A percentile compares a stretch with the other conserved stretches of the same genome.
phyloP scores from a whole-genome alignment of 1,140 invertebrate species.

The Choristoneura fumiferana region DNA sequence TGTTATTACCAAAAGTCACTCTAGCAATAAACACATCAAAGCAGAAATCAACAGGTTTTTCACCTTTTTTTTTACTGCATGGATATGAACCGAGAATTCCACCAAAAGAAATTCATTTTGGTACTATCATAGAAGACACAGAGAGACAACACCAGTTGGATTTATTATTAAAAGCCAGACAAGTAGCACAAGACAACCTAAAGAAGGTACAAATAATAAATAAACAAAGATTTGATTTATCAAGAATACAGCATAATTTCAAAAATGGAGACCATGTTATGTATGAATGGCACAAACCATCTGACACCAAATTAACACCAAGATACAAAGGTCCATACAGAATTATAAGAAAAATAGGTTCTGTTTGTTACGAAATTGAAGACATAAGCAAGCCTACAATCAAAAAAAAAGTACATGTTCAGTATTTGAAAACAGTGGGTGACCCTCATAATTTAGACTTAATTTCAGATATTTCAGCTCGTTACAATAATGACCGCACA shows the following conservation, averaged over 20 bases:
- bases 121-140: not conserved
- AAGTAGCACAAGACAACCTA: not conserved
- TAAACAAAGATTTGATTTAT: not conserved
- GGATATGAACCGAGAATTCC: not conserved
- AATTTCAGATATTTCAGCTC: no score
- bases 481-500: no score
- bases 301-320: no score
- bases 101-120: not conserved
- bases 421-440: no score
- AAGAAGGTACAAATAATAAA: not conserved
- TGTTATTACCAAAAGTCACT: no score
- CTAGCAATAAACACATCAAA: no score
- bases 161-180: not conserved
- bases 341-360: no score
- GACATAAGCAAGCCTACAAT: no score
- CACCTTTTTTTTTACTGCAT: not conserved
- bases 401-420: no score
- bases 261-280: not conserved
- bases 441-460: no score
- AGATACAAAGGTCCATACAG: no score
- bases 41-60: not conserved
- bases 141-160: not conserved
- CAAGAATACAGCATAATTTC: not conserved
- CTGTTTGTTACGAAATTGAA: no score
- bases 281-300: not conserved